phyloP scores from a whole-genome alignment of 2,797 vertebrate species.

The Myiotriccus ornatus region DNA sequence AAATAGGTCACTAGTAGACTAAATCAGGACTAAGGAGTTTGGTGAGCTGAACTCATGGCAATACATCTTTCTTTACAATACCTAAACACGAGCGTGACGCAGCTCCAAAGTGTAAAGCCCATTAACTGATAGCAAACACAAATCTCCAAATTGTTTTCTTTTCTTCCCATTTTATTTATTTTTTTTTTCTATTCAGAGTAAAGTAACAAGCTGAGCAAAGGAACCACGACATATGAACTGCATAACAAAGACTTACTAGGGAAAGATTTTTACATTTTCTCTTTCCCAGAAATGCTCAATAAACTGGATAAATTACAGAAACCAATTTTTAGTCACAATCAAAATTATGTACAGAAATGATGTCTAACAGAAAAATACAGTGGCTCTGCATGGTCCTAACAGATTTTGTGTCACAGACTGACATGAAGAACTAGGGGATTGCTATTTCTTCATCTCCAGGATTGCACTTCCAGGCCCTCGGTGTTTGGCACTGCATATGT shows the following conservation, averaged over 20 bases:
- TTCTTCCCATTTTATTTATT: not conserved
- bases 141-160: not conserved
- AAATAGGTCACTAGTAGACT: not conserved
- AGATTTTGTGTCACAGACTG: not conserved
- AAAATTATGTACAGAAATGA: not conserved
- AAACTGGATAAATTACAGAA: not conserved
- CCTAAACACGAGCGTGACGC: not conserved
- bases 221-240: not conserved
- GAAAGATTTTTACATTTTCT: not conserved
- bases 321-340: not conserved
- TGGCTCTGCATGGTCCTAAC: not conserved
- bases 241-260: not conserved
- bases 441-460: conserved; percentile 90
- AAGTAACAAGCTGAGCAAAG: not conserved
- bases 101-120: not conserved
- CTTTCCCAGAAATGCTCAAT: not conserved
- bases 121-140: not conserved
- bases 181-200: conserved; percentile 1
- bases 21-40: not conserved
- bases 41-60: not conserved
- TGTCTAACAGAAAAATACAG: not conserved
- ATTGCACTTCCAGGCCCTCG: conserved; percentile 90
- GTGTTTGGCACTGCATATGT: conserved; percentile 96
- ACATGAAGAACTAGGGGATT: not conserved
- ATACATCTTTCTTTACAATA: not conserved